Evolutionary conservation across 2,113 vertebrate genomes (phyloP).

Genomic region (Equus przewalskii): DNA sequence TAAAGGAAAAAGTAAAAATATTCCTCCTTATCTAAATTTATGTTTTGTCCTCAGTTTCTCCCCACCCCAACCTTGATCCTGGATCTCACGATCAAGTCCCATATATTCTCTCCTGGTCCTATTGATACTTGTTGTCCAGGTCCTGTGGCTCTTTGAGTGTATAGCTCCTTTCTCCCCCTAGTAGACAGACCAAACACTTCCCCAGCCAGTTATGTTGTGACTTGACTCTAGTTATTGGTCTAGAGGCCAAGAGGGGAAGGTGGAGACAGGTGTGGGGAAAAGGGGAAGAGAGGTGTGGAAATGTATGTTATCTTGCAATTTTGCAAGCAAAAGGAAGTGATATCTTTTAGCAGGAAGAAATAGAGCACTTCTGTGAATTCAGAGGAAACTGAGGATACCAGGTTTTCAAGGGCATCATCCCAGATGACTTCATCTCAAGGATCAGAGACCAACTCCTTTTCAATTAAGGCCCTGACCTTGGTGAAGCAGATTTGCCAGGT

Average conservation of each 20-base stretch:
- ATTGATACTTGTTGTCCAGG: not conserved
- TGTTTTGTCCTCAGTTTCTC: not conserved
- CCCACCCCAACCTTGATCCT: not conserved
- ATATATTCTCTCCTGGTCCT: not conserved
- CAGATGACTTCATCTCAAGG: not conserved
- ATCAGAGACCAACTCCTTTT: not conserved
- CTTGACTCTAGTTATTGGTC: not conserved
- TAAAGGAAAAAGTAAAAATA: not conserved
- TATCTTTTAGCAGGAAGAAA: not conserved
- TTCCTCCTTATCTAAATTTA: not conserved
- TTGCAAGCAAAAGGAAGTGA: not conserved
- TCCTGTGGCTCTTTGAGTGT: not conserved
- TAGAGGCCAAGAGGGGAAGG: not conserved
- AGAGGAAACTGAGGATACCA: not conserved
- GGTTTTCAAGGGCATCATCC: not conserved
- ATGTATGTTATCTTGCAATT: not conserved
- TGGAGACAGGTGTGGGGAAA: not conserved
- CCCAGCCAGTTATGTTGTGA: not conserved
- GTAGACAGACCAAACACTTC: not conserved
- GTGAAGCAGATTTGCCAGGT: not conserved
- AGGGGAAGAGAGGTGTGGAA: not conserved
- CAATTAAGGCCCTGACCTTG: slow-evolving; percentile 2
- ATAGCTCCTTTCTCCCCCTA: not conserved
- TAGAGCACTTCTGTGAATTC: not conserved
- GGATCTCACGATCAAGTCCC: not conserved